Evolutionary conservation across 2,888 invertebrate species (phyloP).

Genomic region (Steinernema hermaphroditum): DNA sequence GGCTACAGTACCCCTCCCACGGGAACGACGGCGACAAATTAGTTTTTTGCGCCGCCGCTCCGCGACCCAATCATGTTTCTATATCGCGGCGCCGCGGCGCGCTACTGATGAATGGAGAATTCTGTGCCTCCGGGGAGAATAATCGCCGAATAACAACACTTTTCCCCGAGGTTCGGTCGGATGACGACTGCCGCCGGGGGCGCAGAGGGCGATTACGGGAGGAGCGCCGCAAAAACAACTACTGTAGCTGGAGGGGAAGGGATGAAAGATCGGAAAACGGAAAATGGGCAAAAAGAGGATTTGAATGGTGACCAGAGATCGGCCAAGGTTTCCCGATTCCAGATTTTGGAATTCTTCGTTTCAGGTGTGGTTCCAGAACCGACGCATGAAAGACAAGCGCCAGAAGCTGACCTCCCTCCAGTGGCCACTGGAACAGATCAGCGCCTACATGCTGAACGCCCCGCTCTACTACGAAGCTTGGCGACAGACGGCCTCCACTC

Average conservation of each 20-base stretch:
- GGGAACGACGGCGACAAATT: slow-evolving; percentile 15
- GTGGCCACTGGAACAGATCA: slow-evolving; percentile 73
- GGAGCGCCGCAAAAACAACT: no score
- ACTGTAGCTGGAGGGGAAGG: no score
- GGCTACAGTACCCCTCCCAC: slow-evolving; percentile 1
- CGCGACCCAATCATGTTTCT: slow-evolving; percentile 24
- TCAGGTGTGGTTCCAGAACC: slow-evolving; percentile 95
- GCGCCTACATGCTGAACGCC: slow-evolving; percentile 78
- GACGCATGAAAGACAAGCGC: slow-evolving; percentile 94
- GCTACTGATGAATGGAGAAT: slow-evolving; percentile 24
- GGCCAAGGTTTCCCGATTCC: no score
- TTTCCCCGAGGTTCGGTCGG: slow-evolving; percentile 1
- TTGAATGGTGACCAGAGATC: no score
- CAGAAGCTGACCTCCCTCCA: slow-evolving; percentile 75
- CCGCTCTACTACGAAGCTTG: slow-evolving; percentile 33
- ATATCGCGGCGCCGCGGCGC: slow-evolving; percentile 21
- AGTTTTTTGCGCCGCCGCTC: slow-evolving; percentile 26
- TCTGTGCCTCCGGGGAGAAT: slow-evolving; percentile 16
- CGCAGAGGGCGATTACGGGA: no score
- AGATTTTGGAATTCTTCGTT: no score
- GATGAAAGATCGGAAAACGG: no score
- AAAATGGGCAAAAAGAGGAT: no score
- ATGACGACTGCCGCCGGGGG: no score
- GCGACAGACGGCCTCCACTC: slow-evolving; percentile 21
- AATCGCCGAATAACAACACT: slow-evolving; percentile 28